Evolutionary conservation across 2,797 vertebrate genomes (phyloP).

Genomic region (Clamator glandarius): DNA sequence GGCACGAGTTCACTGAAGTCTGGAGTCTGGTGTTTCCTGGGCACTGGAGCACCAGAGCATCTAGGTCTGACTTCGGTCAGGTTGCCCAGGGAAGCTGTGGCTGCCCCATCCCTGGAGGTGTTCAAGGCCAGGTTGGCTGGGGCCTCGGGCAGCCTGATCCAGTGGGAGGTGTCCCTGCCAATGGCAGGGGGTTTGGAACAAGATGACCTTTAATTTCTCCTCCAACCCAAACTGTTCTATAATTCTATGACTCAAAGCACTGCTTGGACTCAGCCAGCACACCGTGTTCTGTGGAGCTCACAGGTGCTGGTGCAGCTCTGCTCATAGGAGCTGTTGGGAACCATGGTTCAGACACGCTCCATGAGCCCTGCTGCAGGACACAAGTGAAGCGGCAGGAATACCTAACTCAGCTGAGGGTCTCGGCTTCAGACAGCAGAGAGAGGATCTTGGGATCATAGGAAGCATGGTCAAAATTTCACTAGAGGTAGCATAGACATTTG

Average conservation of each 20-base stretch:
- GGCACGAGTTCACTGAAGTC: neutral
- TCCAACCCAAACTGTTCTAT: no score
- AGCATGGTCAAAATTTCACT: neutral
- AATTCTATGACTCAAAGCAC: neutral
- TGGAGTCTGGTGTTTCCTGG: neutral
- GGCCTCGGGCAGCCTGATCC: no score
- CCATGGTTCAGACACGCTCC: neutral
- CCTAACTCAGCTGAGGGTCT: neutral
- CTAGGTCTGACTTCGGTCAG: neutral
- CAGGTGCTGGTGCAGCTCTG: neutral
- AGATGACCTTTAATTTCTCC: no score
- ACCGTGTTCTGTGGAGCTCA: neutral
- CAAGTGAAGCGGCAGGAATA: neutral
- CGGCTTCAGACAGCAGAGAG: neutral
- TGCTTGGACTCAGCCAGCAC: neutral
- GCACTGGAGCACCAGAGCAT: neutral
- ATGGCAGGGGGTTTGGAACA: no score
- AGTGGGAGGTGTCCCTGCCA: no score
- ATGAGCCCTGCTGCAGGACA: rapidly evolving
- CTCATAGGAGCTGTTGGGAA: neutral
- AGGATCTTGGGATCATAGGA: neutral
- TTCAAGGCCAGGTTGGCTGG: no score
- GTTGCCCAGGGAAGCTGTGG: no score
- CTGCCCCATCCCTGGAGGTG: no score
- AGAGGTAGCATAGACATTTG: neutral